phyloP scores from a whole-genome alignment of 2,797 vertebrate species.

The Gallirallus australis region DNA sequence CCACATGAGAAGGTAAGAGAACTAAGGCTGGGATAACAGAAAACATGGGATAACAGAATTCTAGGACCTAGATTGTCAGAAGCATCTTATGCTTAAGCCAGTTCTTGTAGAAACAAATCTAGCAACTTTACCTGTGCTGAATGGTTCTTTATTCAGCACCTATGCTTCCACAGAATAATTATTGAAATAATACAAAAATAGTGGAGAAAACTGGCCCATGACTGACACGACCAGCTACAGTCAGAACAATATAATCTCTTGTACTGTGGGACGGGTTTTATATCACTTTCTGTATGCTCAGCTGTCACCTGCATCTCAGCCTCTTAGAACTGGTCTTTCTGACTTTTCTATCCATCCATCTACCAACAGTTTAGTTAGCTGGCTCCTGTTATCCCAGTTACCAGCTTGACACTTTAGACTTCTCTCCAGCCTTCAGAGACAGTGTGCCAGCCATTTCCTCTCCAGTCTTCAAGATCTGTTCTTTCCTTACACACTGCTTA shows the following conservation, averaged over 20 bases:
- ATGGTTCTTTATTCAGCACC: not conserved
- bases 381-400: not conserved
- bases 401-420: not conserved
- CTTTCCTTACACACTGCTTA: not conserved
- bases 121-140: not conserved
- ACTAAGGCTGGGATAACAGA: not conserved
- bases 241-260: not conserved
- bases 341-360: not conserved
- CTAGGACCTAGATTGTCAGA: not conserved
- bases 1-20: slow-evolving; percentile 70
- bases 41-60: not conserved
- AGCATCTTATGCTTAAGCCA: not conserved
- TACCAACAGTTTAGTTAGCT: not conserved
- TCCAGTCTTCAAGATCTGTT: not conserved
- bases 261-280: not conserved
- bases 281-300: not conserved
- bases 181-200: not conserved
- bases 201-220: not conserved
- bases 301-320: not conserved
- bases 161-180: not conserved
- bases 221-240: not conserved
- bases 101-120: not conserved
- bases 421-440: not conserved
- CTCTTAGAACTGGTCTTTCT: not conserved
- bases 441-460: not conserved